Conservation (phyloP, 2,797 vertebrate genomes). For the Tapera naevia region DNA sequence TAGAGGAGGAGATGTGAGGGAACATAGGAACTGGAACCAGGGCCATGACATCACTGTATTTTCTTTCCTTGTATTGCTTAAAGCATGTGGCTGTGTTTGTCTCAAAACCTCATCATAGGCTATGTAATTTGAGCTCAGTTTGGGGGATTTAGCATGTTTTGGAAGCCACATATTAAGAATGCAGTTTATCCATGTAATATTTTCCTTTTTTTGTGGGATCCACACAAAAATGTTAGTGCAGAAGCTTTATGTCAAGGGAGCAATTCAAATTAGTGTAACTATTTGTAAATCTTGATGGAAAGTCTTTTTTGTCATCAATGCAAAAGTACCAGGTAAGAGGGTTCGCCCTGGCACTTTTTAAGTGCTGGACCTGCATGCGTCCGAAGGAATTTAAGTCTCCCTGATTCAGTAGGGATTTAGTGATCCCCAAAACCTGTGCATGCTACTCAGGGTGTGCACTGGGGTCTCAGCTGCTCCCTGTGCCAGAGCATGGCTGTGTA, state of each 20-base stretch:
- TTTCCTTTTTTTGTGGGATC: neutral
- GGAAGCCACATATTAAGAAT: slow-evolving; percentile 7
- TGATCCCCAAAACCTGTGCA: neutral
- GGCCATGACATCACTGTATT: slow-evolving; percentile 15
- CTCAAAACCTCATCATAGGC: slow-evolving; percentile 14
- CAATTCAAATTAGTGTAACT: neutral
- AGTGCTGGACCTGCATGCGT: neutral
- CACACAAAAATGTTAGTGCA: neutral
- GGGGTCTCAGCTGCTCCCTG: neutral
- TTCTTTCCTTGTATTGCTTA: slow-evolving; percentile 28
- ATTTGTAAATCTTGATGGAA: neutral
- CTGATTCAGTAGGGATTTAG: neutral
- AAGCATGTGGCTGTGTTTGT: slow-evolving; percentile 44
- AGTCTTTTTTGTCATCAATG: neutral
- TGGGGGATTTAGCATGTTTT: slow-evolving; percentile 23
- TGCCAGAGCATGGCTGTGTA: neutral
- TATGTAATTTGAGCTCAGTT: slow-evolving; percentile 32
- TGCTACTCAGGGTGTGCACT: fast-evolving
- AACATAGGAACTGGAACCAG: neutral
- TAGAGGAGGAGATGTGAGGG: neutral
- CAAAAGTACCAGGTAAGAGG: neutral
- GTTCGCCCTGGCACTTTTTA: neutral
- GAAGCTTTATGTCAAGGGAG: neutral
- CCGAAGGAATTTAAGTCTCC: slow-evolving; percentile 39
- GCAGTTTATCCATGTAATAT: neutral